phyloP scores from a whole-genome alignment of 2,113 vertebrate genomes.

The Malurus cyaneus region DNA sequence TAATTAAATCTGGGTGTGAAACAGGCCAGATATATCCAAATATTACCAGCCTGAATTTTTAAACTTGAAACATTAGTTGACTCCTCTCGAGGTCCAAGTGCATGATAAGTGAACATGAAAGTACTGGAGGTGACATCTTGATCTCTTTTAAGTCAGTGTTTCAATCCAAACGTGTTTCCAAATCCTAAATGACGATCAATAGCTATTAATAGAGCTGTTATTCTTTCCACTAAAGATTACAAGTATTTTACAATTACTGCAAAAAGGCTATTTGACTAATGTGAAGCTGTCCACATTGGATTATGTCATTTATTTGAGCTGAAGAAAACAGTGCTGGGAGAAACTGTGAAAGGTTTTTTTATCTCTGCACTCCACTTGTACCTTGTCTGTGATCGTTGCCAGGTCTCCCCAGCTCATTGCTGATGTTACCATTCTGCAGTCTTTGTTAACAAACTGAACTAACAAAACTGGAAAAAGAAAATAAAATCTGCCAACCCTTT shows the following conservation, averaged over 20 bases:
- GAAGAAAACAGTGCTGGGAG: neutral
- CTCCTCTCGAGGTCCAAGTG: neutral
- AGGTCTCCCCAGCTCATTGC: neutral
- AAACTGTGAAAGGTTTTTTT: neutral
- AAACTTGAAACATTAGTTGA: neutral
- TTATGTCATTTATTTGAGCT: neutral
- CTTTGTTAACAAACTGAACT: neutral
- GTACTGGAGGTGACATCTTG: neutral
- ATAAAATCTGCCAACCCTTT: neutral
- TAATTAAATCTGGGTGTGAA: neutral
- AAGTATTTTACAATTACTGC: neutral
- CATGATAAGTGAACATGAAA: neutral
- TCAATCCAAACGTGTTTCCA: neutral
- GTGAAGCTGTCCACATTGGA: neutral
- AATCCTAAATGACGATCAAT: neutral
- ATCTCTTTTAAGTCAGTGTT: neutral
- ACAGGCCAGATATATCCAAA: neutral
- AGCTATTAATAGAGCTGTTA: neutral
- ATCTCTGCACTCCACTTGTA: neutral
- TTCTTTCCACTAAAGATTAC: neutral
- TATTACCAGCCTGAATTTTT: neutral
- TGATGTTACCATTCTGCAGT: neutral
- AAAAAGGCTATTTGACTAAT: neutral
- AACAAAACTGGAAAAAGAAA: neutral
- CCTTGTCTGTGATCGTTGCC: neutral